Evolutionary conservation across 2,113 vertebrate species (phyloP).

Genomic region (Zootoca vivipara): DNA sequence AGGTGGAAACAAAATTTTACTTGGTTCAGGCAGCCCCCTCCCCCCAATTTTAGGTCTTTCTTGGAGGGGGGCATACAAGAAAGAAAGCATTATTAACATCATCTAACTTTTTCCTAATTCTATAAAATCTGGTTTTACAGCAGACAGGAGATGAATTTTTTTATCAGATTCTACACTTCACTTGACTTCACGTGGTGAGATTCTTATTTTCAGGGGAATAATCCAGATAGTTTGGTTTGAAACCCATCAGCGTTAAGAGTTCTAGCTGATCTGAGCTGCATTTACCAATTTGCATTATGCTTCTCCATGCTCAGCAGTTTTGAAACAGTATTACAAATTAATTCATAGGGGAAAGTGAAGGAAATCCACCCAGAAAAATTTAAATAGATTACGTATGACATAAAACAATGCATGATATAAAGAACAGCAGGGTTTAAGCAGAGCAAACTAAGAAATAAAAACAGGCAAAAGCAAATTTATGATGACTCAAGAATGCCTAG

Average conservation of each 20-base stretch:
- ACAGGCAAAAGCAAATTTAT: constrained; percentile 42
- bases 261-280: constrained; percentile 45
- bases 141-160: background rate
- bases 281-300: constrained; percentile 38
- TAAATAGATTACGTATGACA: constrained; percentile 35
- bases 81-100: background rate
- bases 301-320: constrained; percentile 53
- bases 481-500: constrained; percentile 28
- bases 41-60: background rate
- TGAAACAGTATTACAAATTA: constrained; percentile 41
- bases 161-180: constrained; percentile 13
- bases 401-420: constrained; percentile 55
- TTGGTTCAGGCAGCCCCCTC: no score
- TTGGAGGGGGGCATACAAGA: background rate
- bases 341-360: background rate
- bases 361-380: constrained; percentile 33
- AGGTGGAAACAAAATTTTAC: no score
- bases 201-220: constrained; percentile 38
- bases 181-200: constrained; percentile 16
- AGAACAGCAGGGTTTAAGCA: constrained; percentile 58
- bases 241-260: constrained; percentile 37
- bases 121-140: background rate
- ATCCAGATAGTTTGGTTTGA: constrained; percentile 39
- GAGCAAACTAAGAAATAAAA: constrained; percentile 50
- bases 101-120: background rate